These are phyloP conservation scores for Dicranocentrus wangi DNA, from an alignment of 2,888 invertebrate species.

Conservation along the genomic window DNA sequence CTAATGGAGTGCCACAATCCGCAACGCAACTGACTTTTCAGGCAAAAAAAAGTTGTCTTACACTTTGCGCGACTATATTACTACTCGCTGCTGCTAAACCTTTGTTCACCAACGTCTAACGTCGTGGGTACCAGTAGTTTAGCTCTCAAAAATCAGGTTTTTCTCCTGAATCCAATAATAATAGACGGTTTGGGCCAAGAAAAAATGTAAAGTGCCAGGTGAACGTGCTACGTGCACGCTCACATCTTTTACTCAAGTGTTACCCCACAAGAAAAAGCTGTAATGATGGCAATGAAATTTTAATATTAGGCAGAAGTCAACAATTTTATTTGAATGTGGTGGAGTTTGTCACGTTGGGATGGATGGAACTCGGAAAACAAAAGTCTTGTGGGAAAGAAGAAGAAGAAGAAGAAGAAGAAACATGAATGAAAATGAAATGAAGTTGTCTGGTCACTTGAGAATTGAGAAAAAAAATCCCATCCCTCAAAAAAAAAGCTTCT, in stretches of 20 bases:
- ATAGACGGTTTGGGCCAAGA: conserved; percentile 4
- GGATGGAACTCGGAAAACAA: not conserved
- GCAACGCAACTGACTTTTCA: too few relatives aligned
- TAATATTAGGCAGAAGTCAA: conserved; percentile 21
- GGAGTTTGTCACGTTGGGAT: conserved; percentile 9
- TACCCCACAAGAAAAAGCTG: conserved; percentile 10
- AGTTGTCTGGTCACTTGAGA: not conserved
- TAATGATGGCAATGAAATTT: conserved; percentile 16
- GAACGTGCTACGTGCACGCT: conserved; percentile 42
- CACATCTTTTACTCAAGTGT: conserved; percentile 6
- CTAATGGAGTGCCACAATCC: conserved; percentile 2
- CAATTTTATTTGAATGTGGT: not conserved
- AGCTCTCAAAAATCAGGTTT: conserved; percentile 17
- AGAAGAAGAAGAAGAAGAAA: not conserved
- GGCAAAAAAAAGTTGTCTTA: too few relatives aligned
- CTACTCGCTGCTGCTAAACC: too few relatives aligned
- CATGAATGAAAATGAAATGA: not conserved
- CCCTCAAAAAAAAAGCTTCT: not conserved
- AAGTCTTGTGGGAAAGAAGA: not conserved
- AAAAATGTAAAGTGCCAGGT: conserved; percentile 22
- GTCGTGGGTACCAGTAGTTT: too few relatives aligned
- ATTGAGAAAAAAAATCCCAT: not conserved
- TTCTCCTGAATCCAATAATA: not conserved
- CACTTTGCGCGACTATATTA: too few relatives aligned
- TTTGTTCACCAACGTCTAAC: not conserved